Evolutionary conservation across 2,888 invertebrate genomes (phyloP).

Genomic region (Apeira syringaria): DNA sequence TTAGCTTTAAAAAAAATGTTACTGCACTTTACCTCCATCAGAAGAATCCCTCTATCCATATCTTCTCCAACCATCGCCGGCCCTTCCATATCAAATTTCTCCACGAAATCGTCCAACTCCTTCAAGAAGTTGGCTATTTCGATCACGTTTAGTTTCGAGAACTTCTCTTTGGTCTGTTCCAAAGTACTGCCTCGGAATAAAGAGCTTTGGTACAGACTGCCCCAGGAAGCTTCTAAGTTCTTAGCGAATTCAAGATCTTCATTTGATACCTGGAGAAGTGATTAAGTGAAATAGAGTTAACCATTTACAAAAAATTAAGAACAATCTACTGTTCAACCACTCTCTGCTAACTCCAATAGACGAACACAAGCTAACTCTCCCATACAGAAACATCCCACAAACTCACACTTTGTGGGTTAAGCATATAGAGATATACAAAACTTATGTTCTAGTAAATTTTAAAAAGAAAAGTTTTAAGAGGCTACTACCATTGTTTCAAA

Average conservation of each 20-base stretch:
- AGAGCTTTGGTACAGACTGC: slow-evolving; percentile 86
- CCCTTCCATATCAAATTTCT: slow-evolving; percentile 89
- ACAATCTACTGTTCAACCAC: too few species aligned
- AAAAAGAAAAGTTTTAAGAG: too few species aligned
- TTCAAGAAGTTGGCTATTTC: slow-evolving; percentile 89
- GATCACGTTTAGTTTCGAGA: slow-evolving; percentile 90
- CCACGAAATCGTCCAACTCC: slow-evolving; percentile 86
- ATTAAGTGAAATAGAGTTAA: too few species aligned
- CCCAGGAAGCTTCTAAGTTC: slow-evolving; percentile 87
- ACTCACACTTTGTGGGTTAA: too few species aligned
- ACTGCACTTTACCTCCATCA: slow-evolving; percentile 85
- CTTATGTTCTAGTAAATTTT: too few species aligned
- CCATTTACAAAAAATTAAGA: too few species aligned
- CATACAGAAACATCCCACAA: too few species aligned
- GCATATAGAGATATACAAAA: too few species aligned
- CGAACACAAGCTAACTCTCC: too few species aligned
- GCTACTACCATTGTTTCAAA: too few species aligned
- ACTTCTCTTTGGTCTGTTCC: slow-evolving; percentile 93
- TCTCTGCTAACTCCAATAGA: too few species aligned
- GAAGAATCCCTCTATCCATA: slow-evolving; percentile 87
- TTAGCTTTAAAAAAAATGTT: too few species aligned
- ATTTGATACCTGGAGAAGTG: slow-evolving; percentile 66
- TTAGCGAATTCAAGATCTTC: slow-evolving; percentile 84
- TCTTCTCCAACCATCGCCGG: slow-evolving; percentile 92
- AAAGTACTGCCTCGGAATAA: slow-evolving; percentile 87